Evolutionary conservation across 2,113 vertebrate genomes (phyloP).

Genomic region (Engystomops pustulosus): DNA sequence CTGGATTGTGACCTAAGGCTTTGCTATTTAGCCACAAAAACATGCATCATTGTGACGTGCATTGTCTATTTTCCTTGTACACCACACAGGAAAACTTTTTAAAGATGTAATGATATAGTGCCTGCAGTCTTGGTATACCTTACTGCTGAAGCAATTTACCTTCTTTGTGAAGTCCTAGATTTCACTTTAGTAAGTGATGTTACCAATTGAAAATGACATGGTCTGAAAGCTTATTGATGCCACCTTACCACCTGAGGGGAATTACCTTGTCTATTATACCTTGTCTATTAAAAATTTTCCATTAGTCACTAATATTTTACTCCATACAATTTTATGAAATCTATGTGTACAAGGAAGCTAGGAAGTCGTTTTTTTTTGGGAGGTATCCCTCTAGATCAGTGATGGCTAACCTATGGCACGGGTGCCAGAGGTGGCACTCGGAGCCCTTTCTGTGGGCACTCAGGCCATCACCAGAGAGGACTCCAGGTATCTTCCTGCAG

Average conservation of each 20-base stretch:
- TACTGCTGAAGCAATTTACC: background rate
- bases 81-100: conserved; percentile 41
- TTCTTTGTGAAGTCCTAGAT: conserved; percentile 3
- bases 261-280: background rate
- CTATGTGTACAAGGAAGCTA: too few species aligned
- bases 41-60: conserved; percentile 57
- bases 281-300: too few species aligned
- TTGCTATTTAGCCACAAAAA: conserved; percentile 53
- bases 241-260: background rate
- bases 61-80: conserved; percentile 41
- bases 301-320: too few species aligned
- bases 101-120: conserved; percentile 48
- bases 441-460: too few species aligned
- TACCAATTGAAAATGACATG: conserved; percentile 1
- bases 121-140: conserved; percentile 36
- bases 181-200: conserved; percentile 13
- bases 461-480: too few species aligned
- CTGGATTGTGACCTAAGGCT: conserved; percentile 67
- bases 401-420: too few species aligned
- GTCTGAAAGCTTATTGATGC: background rate
- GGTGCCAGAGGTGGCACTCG: too few species aligned
- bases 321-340: too few species aligned
- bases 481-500: too few species aligned
- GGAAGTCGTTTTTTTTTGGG: too few species aligned
- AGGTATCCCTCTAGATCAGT: too few species aligned